phyloP scores from a whole-genome alignment of 2,113 vertebrate species.

The Amia ocellicauda region DNA sequence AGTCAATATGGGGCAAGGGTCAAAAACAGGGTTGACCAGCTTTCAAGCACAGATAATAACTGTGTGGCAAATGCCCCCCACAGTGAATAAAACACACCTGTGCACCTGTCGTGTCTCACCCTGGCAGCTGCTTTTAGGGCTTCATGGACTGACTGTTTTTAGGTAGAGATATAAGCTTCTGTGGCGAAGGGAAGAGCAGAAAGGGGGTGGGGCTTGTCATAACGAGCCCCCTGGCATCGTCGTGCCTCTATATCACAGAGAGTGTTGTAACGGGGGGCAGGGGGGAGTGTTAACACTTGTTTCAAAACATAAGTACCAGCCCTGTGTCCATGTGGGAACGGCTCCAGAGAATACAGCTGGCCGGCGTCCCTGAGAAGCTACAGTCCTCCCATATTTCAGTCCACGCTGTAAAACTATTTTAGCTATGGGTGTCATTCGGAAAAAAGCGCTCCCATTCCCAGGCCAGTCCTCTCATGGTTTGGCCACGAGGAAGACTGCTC shows the following conservation, averaged over 20 bases:
- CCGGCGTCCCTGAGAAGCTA: neutral
- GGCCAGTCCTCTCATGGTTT: neutral
- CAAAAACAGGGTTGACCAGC: too few species aligned
- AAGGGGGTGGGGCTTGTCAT: neutral
- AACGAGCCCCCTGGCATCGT: neutral
- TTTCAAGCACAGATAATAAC: too few species aligned
- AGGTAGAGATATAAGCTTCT: too few species aligned
- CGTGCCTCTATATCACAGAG: neutral
- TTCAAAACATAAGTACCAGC: neutral
- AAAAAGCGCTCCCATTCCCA: neutral
- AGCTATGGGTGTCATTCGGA: neutral
- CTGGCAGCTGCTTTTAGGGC: too few species aligned
- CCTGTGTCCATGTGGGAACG: neutral
- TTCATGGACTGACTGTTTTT: too few species aligned
- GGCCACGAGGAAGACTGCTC: neutral
- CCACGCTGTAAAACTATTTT: slow-evolving; percentile 13
- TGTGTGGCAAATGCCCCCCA: too few species aligned
- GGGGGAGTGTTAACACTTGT: neutral
- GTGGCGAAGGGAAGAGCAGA: too few species aligned
- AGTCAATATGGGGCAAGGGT: too few species aligned
- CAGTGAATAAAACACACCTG: too few species aligned
- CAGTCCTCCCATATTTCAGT: slow-evolving; percentile 9
- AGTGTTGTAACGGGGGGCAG: slow-evolving; percentile 5
- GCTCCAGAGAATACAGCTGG: slow-evolving; percentile 1
- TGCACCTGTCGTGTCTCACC: too few species aligned